phyloP scores from a whole-genome alignment of 2,113 vertebrate genomes.

The Baryphthengus martii region DNA sequence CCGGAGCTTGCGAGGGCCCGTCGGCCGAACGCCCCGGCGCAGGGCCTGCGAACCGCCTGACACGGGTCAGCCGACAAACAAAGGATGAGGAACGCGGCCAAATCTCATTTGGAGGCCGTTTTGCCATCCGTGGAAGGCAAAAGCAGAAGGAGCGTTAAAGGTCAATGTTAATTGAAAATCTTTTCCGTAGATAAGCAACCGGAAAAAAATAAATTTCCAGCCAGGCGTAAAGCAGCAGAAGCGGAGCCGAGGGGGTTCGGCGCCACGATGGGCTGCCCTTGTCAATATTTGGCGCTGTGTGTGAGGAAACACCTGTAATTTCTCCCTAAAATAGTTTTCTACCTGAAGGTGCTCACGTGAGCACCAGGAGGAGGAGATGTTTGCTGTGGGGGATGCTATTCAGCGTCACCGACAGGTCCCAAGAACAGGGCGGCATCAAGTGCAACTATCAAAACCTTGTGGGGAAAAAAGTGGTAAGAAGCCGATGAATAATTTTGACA shows the following conservation, averaged over 20 bases:
- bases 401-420: not conserved
- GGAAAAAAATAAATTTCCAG: slow-evolving; percentile 12
- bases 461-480: not conserved
- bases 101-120: slow-evolving; percentile 59
- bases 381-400: too few relatives aligned
- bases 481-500: not conserved
- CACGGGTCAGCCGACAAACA: slow-evolving; percentile 38
- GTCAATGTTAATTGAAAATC: slow-evolving; percentile 66
- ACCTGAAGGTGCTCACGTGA: not conserved
- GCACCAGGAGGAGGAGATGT: not conserved
- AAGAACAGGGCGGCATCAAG: not conserved
- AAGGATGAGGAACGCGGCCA: slow-evolving; percentile 23
- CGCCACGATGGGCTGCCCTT: not conserved
- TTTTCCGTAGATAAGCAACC: slow-evolving; percentile 8
- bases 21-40: not conserved
- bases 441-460: accelerated
- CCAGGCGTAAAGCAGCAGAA: too few relatives aligned
- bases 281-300: not conserved
- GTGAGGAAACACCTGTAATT: not conserved
- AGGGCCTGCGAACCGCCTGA: not conserved
- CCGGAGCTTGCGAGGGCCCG: slow-evolving; percentile 37
- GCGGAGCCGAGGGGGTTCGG: not conserved
- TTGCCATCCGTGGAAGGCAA: slow-evolving; percentile 11
- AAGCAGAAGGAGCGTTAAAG: slow-evolving; percentile 38
- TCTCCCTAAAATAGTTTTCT: not conserved